These are phyloP conservation scores for Pseudolycoriella hygida DNA, from an alignment of 2,888 invertebrate species.

Conservation along the genomic window DNA sequence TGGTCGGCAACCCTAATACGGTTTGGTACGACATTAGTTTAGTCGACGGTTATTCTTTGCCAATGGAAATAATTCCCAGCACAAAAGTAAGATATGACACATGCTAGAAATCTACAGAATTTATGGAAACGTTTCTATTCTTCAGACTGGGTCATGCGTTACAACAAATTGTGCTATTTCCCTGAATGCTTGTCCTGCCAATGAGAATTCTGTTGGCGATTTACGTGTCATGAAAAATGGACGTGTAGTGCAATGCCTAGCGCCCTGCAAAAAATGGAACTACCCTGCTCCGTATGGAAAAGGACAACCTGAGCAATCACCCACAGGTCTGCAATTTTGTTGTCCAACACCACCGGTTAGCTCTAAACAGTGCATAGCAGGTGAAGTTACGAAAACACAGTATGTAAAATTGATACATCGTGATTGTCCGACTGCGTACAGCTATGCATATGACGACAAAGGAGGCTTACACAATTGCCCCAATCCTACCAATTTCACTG, in stretches of 20 bases:
- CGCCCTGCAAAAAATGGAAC: conserved; percentile 5
- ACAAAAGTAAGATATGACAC: background rate
- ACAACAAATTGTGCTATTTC: background rate
- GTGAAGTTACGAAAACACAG: background rate
- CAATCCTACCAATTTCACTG: background rate
- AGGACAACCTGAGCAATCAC: background rate
- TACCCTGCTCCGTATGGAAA: background rate
- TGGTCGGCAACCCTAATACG: background rate
- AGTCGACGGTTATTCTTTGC: conserved; percentile 2
- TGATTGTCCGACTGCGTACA: conserved; percentile 1
- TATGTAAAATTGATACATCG: conserved; percentile 3
- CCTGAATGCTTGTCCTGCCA: background rate
- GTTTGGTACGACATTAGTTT: conserved; percentile 4
- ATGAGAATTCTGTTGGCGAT: conserved; percentile 2
- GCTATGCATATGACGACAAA: conserved; percentile 4
- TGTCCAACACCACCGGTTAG: background rate
- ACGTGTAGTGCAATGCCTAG: background rate
- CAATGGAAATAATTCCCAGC: background rate
- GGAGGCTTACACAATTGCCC: conserved; percentile 2
- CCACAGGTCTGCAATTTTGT: background rate
- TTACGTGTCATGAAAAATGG: background rate
- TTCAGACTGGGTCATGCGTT: background rate
- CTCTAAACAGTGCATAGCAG: background rate
- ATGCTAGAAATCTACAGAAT: too few relatives aligned
- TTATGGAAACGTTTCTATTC: background rate